Evolutionary conservation across 2,888 invertebrate genomes (phyloP).

Genomic region (Pimpla rufipes): DNA sequence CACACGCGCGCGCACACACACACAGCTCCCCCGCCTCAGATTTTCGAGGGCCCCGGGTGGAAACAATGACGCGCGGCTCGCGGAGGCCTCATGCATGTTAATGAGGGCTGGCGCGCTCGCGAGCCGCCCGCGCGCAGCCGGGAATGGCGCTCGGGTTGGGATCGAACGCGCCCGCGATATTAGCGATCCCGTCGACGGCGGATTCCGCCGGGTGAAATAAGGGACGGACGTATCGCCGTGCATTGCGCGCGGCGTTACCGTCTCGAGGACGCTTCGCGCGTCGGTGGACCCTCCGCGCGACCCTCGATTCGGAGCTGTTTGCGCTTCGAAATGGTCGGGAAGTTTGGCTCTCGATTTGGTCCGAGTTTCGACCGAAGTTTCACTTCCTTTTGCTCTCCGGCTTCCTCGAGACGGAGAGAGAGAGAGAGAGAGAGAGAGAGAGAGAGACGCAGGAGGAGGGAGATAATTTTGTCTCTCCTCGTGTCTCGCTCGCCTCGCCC

Average conservation of each 20-base stretch:
- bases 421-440: no score
- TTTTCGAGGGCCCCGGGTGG: slow-evolving; percentile 71
- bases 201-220: slow-evolving; percentile 68
- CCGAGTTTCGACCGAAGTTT: slow-evolving; percentile 36
- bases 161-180: slow-evolving; percentile 75
- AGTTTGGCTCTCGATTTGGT: slow-evolving; percentile 41
- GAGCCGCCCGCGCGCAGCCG: slow-evolving; percentile 67
- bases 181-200: slow-evolving; percentile 54
- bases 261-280: slow-evolving; percentile 39
- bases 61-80: slow-evolving; percentile 84
- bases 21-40: slow-evolving; percentile 76
- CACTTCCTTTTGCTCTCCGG: neutral
- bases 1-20: no score
- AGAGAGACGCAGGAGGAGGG: no score
- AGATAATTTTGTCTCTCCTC: neutral
- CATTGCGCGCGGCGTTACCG: slow-evolving; percentile 39
- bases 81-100: slow-evolving; percentile 85
- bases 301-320: slow-evolving; percentile 36
- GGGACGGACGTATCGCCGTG: slow-evolving; percentile 2
- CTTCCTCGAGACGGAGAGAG: no score
- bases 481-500: neutral
- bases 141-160: slow-evolving; percentile 70
- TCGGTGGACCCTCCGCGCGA: neutral
- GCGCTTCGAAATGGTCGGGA: slow-evolving; percentile 38
- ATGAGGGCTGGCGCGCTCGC: slow-evolving; percentile 78